phyloP scores from a whole-genome alignment of 2,888 invertebrate genomes.

The Synergus gifuensis region DNA sequence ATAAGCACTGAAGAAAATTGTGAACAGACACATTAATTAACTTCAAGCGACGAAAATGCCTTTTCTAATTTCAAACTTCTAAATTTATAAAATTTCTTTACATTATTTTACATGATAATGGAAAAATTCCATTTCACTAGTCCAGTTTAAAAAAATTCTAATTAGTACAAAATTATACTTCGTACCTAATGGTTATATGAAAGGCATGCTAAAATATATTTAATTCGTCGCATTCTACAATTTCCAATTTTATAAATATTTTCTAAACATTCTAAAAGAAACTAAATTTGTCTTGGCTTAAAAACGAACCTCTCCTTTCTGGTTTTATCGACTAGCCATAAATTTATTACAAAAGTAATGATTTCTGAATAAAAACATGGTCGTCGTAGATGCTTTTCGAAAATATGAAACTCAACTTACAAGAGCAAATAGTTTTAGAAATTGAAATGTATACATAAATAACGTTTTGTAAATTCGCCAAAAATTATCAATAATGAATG shows the following conservation, averaged over 20 bases:
- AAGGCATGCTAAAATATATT: background rate
- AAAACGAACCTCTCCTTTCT: background rate
- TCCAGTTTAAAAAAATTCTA: background rate
- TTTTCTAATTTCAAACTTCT: background rate
- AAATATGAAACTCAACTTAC: conserved; percentile 6
- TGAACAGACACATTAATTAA: background rate
- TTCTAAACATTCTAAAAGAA: background rate
- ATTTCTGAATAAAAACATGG: conserved; percentile 11
- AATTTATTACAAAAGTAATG: conserved; percentile 38
- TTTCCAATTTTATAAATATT: background rate
- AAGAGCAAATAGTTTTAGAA: background rate
- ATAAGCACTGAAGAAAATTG: conserved; percentile 15
- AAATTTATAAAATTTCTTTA: background rate
- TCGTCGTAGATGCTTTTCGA: conserved; percentile 17
- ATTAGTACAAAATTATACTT: background rate
- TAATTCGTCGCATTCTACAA: background rate
- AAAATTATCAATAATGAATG: background rate
- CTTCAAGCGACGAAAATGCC: background rate
- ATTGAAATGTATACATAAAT: background rate
- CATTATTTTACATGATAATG: background rate
- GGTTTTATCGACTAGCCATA: conserved; percentile 6
- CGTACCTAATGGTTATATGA: background rate
- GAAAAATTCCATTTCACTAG: background rate
- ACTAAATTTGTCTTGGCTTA: background rate
- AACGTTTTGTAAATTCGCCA: conserved; percentile 5